Evolutionary conservation across 2,113 vertebrate genomes (phyloP).

Genomic region (Pelecanoides urinatrix): DNA sequence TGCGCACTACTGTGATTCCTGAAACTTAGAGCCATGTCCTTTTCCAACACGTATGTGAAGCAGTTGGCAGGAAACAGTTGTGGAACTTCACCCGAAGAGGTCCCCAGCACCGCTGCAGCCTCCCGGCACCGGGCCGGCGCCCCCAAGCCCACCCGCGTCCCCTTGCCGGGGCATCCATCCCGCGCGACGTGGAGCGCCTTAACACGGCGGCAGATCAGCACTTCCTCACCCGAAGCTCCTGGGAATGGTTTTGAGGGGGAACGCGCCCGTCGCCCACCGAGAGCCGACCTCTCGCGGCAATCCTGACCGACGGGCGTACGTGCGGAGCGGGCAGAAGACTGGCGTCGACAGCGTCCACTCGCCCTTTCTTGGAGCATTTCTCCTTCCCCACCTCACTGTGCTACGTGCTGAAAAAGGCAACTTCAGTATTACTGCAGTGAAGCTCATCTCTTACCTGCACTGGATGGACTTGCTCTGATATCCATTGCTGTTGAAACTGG

Average conservation of each 20-base stretch:
- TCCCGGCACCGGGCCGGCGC: neutral
- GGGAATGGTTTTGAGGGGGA: neutral
- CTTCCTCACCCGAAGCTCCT: neutral
- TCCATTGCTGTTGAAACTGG: conserved; percentile 65
- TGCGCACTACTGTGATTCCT: conserved; percentile 73
- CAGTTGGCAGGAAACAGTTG: conserved; percentile 67
- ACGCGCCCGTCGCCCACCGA: neutral
- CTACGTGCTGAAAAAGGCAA: conserved; percentile 72
- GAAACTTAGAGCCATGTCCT: conserved; percentile 70
- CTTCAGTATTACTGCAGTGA: conserved; percentile 68
- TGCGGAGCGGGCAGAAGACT: neutral
- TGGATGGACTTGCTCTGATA: conserved; percentile 46
- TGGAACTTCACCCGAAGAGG: conserved; percentile 19
- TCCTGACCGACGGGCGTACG: fast-evolving
- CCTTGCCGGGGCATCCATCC: neutral
- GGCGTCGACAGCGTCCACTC: neutral
- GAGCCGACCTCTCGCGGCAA: neutral
- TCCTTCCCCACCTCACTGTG: conserved; percentile 55
- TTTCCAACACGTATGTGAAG: conserved; percentile 63
- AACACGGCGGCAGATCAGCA: neutral
- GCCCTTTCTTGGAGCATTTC: conserved; percentile 65
- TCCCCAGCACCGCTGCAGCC: neutral
- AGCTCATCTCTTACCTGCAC: conserved; percentile 65
- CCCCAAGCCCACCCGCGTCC: fast-evolving
- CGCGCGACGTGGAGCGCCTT: neutral